Conservation (phyloP, 2,113 vertebrate genomes). For the Dasyprocta punctata region DNA sequence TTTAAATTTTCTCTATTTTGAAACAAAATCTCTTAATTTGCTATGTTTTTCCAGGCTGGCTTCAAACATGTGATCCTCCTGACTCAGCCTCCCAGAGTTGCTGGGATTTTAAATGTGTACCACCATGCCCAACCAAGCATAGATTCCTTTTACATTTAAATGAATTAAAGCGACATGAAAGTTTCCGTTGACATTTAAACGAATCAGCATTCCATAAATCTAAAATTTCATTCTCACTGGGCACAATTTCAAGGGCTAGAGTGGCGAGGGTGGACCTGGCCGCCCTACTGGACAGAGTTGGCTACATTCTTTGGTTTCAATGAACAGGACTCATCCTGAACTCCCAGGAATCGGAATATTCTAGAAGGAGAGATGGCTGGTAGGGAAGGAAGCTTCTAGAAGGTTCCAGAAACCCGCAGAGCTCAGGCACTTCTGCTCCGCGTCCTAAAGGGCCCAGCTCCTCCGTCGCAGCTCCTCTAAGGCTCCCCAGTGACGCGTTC, state of each 20-base stretch:
- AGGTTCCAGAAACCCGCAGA: not conserved
- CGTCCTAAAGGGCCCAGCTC: not conserved
- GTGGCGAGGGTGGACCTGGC: not conserved
- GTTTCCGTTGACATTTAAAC: not conserved
- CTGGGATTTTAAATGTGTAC: not conserved
- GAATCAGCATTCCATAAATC: not conserved
- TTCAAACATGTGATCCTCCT: not conserved
- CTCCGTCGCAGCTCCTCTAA: not conserved
- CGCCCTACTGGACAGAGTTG: accelerated
- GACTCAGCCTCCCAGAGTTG: not conserved
- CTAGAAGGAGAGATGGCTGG: not conserved
- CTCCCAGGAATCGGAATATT: not conserved
- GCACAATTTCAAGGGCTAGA: not conserved
- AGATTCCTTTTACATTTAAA: not conserved
- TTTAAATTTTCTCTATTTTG: not conserved
- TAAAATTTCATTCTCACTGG: not conserved
- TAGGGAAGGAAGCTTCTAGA: not conserved
- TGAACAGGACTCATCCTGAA: not conserved
- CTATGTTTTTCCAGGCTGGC: not conserved
- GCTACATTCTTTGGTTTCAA: accelerated
- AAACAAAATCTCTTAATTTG: not conserved
- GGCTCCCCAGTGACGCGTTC: not conserved
- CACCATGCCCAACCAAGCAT: not conserved
- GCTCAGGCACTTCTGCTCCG: not conserved
- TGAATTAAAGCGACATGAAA: not conserved